phyloP scores from a whole-genome alignment of 2,888 invertebrate species.

The Drosophila atroscutellata region DNA sequence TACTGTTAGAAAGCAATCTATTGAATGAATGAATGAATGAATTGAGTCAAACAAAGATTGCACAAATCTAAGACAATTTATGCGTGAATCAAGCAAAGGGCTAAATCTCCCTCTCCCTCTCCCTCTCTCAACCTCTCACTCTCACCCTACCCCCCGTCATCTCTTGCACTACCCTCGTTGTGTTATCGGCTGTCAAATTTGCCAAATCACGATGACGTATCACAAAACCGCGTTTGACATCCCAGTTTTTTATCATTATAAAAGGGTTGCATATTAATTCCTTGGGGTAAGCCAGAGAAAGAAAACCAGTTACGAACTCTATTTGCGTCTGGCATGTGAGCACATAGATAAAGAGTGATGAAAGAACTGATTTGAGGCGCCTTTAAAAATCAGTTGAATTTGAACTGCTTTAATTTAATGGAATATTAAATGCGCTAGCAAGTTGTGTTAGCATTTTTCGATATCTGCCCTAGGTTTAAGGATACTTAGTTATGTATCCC shows the following conservation, averaged over 20 bases:
- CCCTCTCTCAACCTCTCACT: not conserved
- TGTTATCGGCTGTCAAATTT: conserved; percentile 76
- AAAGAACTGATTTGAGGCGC: not conserved
- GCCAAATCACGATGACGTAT: conserved; percentile 81
- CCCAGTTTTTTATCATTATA: conserved; percentile 44
- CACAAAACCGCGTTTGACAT: conserved; percentile 75
- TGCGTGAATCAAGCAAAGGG: conserved; percentile 52
- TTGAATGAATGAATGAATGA: conserved; percentile 46
- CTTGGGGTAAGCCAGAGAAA: conserved; percentile 14
- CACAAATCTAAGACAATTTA: conserved; percentile 66
- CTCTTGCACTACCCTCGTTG: conserved; percentile 12
- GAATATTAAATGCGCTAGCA: not conserved
- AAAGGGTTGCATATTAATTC: conserved; percentile 75
- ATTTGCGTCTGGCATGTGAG: conserved; percentile 25
- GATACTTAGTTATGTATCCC: not conserved
- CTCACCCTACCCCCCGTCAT: not conserved
- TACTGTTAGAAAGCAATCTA: conserved; percentile 61
- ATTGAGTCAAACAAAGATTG: conserved; percentile 45
- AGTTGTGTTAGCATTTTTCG: not conserved
- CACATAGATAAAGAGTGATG: conserved; percentile 13
- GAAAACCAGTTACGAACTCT: conserved; percentile 16
- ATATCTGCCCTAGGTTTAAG: not conserved
- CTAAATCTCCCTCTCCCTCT: conserved; percentile 19
- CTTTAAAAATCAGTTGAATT: not conserved
- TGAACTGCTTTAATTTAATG: not conserved